Percentiles rank a stretch among this genome's conserved stretches.
These are phyloP conservation scores for Toxostoma redivivum DNA, from an alignment of 2,113 vertebrate genomes.

Conservation along the genomic window DNA sequence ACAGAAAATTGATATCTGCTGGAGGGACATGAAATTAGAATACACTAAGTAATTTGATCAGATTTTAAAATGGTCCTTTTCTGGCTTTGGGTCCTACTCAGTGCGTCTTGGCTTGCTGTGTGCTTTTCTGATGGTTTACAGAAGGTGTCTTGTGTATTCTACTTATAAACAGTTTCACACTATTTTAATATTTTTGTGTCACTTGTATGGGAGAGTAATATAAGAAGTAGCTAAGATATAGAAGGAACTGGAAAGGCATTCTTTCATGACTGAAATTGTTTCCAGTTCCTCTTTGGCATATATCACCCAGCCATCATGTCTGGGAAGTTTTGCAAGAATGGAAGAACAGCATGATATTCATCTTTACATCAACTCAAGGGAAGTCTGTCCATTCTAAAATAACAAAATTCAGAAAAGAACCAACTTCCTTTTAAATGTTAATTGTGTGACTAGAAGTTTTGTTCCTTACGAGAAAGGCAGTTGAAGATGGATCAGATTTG, in stretches of 20 bases:
- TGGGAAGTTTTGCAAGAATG: not conserved
- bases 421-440: not conserved
- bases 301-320: rapidly evolving
- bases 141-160: not conserved
- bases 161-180: not conserved
- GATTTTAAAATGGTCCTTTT: not conserved
- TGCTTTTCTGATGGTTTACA: not conserved
- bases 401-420: not conserved
- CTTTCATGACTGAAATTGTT: not conserved
- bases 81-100: not conserved
- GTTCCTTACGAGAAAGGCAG: not conserved
- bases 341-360: not conserved
- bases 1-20: not conserved
- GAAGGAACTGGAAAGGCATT: not conserved
- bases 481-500: not conserved
- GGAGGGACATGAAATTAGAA: not conserved
- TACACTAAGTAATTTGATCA: not conserved
- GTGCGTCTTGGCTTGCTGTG: not conserved
- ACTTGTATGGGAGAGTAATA: not conserved
- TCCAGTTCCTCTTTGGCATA: not conserved
- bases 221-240: not conserved
- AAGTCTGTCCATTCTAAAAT: not conserved
- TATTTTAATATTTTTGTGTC: not conserved
- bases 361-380: not conserved
- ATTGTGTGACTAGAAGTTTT: not conserved